Evolutionary conservation across 1,140 invertebrate genomes (phyloP), one percentile per base, ranked within the genome.

Genomic region (Aphaenogaster floridana): DNA sequence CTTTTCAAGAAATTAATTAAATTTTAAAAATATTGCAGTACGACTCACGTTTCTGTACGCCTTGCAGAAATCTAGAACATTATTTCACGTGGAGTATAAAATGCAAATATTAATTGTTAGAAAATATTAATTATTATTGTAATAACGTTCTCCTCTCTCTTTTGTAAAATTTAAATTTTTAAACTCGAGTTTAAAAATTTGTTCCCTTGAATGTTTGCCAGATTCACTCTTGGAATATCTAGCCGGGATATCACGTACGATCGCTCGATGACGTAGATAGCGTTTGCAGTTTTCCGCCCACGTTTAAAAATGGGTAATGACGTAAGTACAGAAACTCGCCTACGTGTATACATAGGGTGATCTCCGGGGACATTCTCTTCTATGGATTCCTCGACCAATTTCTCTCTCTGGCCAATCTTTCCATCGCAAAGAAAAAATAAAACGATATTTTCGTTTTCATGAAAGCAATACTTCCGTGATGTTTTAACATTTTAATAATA

Each of bases 321-420:
- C 80, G 80, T 83, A 83, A 72, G 21, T 84, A 74, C 13, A 50
- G 42, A 84, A 76, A 50, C 42, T 84, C 52, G 11, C 69, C 69
- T 42, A 84, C 69, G 34, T 28, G 28, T 21, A 5, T 83, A 13
- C 21, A 17, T 28, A 3, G n/a, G 3, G 11, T 59, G 11, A 74
- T 34, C 68, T 48, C 59, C 28, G 11, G 8, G 4, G 13, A 39
- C 2, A 39, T 50, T 15, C 45, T 63, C 54, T 68, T 84, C 13
- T 83, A 21, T 83, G 7, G 28, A 61, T 61, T 74, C 3, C 28
- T 39, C 59, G 7, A 74, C 6, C 28, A 59, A 50, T 84, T 76
- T 63, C 6, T 48, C 15, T 69, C 11, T 34, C 6, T 0, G 3
- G 13, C 2, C 11, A 36, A 45, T 76, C 36, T 59, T 76, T 59